Conservation (phyloP, 2,113 vertebrate genomes). For the Limnothrissa miodon region DNA sequence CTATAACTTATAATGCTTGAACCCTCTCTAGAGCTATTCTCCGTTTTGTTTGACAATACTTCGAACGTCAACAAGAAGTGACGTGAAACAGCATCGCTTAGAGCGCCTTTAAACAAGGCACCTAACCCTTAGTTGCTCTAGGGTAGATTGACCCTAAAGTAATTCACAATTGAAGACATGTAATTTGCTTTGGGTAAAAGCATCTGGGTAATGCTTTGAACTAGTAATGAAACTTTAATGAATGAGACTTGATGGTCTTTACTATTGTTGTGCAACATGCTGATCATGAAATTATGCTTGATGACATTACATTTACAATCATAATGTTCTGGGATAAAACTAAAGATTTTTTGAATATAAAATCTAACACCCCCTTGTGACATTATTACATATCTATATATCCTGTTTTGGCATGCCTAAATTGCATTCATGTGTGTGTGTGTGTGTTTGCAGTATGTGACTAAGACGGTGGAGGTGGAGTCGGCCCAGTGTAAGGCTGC, state of each 20-base stretch:
- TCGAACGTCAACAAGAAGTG: too few species aligned
- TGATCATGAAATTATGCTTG: background rate
- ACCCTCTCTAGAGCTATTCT: too few species aligned
- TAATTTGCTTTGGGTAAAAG: too few species aligned
- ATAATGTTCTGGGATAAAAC: background rate
- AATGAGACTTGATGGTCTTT: background rate
- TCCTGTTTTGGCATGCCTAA: background rate
- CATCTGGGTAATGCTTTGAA: too few species aligned
- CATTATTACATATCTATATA: background rate
- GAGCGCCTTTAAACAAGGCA: too few species aligned
- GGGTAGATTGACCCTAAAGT: too few species aligned
- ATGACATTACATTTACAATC: background rate
- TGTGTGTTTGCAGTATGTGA: slow-evolving; percentile 69
- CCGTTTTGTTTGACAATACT: too few species aligned
- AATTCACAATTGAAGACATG: too few species aligned
- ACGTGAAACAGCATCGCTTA: too few species aligned
- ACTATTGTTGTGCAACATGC: background rate
- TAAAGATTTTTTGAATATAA: background rate
- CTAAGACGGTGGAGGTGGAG: slow-evolving; percentile 83
- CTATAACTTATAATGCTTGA: too few species aligned
- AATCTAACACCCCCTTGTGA: background rate
- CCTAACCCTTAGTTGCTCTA: too few species aligned
- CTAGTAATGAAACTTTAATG: too few species aligned
- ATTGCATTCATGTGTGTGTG: background rate
- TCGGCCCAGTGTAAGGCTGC: slow-evolving; percentile 77